Evolutionary conservation across 2,113 vertebrate species (phyloP), one percentile per base, ranked within the genome.

Genomic region (Muntiacus muntjak): DNA sequence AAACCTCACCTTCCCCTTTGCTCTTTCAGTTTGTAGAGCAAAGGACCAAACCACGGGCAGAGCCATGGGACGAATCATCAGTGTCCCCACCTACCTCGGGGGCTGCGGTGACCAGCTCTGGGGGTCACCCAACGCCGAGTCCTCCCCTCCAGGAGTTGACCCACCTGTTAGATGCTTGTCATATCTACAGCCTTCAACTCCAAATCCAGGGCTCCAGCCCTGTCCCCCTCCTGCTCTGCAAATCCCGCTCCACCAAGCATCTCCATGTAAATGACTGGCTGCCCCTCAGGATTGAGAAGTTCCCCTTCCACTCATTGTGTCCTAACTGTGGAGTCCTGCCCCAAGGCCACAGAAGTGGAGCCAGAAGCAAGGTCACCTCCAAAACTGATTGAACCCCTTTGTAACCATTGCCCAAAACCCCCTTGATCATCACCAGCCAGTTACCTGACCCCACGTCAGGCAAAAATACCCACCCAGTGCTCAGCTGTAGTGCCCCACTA

Each of bases 71-170:
- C 6, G 9, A 40, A 76, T 40, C 6, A 2, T 45, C 86, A 2
- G 25, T 1, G 14, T 13, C 5, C 52, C 33, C 43, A 1, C 45
- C 62, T 40, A 1, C 14, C 64, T 1, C 0, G 6, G 21, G 14
- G 54, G 0, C 21, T 13, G 9, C 40, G 25, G 36, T 74, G 67
- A 0, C 26, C 30, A 2, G 10, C 28, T 15, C 10, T 1, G 10
- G n/a, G 0, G 25, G 7, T 9, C 93, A 3, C 76, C 23, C 36
- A 43, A 16, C 36, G 16, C 64, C 26, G 5, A 16, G 26, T 40
- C 43, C n/a, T 40, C 25, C 40, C 43, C 2, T 2, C 3, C 3
- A 36, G 67, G 83, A 43, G n/a, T 2, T 78, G 23, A 26, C 10
- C 81, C 43, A 17, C 54, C 2, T 25, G 28, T 50, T 25, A 86